phyloP scores from a whole-genome alignment of 2,888 invertebrate genomes.

The Megamerina dolium region DNA sequence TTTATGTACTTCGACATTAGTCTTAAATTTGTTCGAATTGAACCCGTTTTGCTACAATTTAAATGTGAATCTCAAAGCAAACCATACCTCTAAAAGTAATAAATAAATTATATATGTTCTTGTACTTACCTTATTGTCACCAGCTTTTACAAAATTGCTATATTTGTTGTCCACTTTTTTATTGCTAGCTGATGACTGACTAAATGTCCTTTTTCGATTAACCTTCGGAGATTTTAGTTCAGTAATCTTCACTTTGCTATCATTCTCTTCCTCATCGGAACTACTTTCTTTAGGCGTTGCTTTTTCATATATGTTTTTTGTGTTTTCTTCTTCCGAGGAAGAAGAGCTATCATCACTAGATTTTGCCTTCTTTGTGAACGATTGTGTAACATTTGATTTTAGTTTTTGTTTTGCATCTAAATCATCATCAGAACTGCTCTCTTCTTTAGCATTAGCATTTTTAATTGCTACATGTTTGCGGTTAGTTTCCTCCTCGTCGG shows the following conservation, averaged over 20 bases:
- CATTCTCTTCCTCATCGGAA: constrained; percentile 1
- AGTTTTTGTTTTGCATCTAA: no score
- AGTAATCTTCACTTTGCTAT: constrained; percentile 15
- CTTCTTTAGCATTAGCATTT: not conserved
- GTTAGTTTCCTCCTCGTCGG: constrained; percentile 40
- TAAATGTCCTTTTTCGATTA: constrained; percentile 49
- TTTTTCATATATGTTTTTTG: constrained; percentile 29
- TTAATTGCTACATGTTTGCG: constrained; percentile 24
- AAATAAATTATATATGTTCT: no score
- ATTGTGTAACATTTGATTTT: no score
- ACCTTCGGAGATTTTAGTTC: constrained; percentile 26
- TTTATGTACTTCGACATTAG: constrained; percentile 17
- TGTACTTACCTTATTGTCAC: constrained; percentile 40
- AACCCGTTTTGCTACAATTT: constrained; percentile 21
- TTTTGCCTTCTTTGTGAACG: constrained; percentile 3
- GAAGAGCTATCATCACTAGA: not conserved
- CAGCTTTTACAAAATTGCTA: constrained; percentile 65
- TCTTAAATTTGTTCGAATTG: constrained; percentile 22
- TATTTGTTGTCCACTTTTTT: constrained; percentile 54
- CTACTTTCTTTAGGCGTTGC: not conserved
- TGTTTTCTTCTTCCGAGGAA: constrained; percentile 27
- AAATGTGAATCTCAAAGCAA: no score
- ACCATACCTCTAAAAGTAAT: no score
- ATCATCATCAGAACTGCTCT: no score
- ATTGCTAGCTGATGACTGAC: constrained; percentile 24